phyloP scores from a whole-genome alignment of 2,797 vertebrate species.

The Coluber constrictor region DNA sequence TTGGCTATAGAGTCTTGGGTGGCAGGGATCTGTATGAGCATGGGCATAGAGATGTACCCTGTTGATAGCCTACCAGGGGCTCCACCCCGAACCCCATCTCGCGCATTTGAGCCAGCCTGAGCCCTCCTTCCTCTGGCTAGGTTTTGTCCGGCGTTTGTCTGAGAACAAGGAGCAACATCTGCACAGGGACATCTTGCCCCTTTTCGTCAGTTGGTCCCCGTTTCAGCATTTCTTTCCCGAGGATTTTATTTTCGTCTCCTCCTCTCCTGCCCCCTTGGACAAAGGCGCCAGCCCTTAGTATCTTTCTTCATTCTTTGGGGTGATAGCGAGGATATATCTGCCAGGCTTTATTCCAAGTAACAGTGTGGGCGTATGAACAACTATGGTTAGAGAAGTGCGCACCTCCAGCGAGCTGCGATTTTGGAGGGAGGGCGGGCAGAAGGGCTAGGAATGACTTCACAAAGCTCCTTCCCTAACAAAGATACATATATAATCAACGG shows the following conservation, averaged over 20 bases:
- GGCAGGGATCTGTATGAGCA: background rate
- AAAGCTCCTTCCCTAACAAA: background rate
- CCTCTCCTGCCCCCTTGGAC: background rate
- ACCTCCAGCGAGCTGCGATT: background rate
- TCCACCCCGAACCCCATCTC: no score
- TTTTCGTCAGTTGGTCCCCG: background rate
- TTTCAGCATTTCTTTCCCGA: background rate
- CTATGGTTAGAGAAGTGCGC: background rate
- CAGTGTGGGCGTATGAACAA: background rate
- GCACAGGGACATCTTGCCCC: background rate
- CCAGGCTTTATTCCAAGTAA: background rate
- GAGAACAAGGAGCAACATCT: background rate
- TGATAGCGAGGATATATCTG: no score
- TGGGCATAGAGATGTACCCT: background rate
- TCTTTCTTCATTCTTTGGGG: background rate
- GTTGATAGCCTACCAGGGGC: background rate
- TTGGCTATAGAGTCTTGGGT: background rate
- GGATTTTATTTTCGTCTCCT: background rate
- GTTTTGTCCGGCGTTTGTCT: background rate
- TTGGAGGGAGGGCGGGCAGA: background rate
- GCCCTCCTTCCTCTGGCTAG: background rate
- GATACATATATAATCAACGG: background rate
- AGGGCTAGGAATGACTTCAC: background rate
- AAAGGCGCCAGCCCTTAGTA: background rate
- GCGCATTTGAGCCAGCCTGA: background rate